A percentile compares a stretch with the other conserved stretches of the same genome.
phyloP scores from a whole-genome alignment of 2,888 invertebrate species.

The Platerodrilus igneus region DNA sequence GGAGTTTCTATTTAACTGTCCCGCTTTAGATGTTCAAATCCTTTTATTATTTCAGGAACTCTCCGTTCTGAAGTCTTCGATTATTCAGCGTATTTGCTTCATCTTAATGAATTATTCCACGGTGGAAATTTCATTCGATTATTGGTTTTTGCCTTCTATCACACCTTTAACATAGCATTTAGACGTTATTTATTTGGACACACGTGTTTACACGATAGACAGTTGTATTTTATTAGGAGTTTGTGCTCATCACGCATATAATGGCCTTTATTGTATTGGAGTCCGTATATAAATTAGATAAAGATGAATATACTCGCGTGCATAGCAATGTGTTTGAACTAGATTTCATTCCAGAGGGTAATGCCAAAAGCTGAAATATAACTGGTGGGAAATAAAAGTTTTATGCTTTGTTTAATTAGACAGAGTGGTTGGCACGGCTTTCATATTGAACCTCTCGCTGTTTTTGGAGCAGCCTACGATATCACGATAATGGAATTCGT shows the following conservation, averaged over 20 bases:
- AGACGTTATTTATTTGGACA: conserved; percentile 16
- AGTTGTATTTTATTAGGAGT: conserved; percentile 13
- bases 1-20: too few relatives aligned
- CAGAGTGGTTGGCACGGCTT: conserved; percentile 26
- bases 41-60: too few relatives aligned
- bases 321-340: conserved; percentile 15
- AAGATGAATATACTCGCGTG: conserved; percentile 19
- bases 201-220: conserved; percentile 17
- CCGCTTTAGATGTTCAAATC: too few relatives aligned
- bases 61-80: too few relatives aligned
- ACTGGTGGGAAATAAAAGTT: conserved; percentile 24
- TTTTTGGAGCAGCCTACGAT: conserved; percentile 24
- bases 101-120: too few relatives aligned
- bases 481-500: conserved; percentile 26
- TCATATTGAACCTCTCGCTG: conserved; percentile 21
- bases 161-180: conserved; percentile 17
- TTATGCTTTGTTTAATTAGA: conserved; percentile 26
- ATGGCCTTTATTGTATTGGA: conserved; percentile 9
- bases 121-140: too few relatives aligned
- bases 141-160: conserved; percentile 6
- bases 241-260: conserved; percentile 15
- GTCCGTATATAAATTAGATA: conserved; percentile 17
- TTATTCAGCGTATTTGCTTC: too few relatives aligned
- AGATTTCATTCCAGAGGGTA: conserved; percentile 15
- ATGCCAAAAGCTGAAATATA: conserved; percentile 18